Conservation (phyloP, 2,113 vertebrate genomes). For the Eurypyga helias region DNA sequence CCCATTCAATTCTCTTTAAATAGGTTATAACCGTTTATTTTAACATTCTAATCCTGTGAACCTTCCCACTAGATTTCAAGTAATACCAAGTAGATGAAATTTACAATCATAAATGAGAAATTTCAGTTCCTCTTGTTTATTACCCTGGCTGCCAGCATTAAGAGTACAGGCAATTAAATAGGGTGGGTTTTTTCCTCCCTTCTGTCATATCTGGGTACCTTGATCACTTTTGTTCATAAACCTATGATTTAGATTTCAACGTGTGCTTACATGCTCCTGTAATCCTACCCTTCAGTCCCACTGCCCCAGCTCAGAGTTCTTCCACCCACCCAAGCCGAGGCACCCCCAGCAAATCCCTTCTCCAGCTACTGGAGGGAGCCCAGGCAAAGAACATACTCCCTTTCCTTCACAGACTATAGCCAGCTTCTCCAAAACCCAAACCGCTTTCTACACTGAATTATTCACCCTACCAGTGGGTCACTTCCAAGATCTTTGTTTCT, state of each 20-base stretch:
- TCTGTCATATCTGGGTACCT: background rate
- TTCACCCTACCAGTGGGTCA: background rate
- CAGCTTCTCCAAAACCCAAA: background rate
- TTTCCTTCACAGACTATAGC: background rate
- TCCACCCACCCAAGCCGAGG: background rate
- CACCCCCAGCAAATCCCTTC: background rate
- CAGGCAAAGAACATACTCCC: background rate
- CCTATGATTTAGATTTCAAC: background rate
- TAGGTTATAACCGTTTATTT: constrained; percentile 35
- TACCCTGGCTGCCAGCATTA: background rate
- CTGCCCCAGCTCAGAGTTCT: background rate
- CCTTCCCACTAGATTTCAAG: constrained; percentile 32
- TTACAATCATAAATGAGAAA: background rate
- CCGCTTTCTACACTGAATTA: background rate
- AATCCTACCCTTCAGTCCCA: background rate
- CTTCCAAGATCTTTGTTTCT: background rate
- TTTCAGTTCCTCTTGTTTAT: constrained; percentile 27
- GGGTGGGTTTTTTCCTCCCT: background rate
- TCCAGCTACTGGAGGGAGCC: background rate
- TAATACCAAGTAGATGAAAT: constrained; percentile 19
- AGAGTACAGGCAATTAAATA: background rate
- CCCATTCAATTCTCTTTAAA: constrained; percentile 29
- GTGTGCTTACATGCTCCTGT: background rate
- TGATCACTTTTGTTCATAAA: background rate
- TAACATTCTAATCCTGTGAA: constrained; percentile 16